A percentile compares a stretch with the other conserved stretches of the same genome.
Evolutionary conservation across 2,888 invertebrate genomes (phyloP).

Genomic region (Drosophila paramelanica): DNA sequence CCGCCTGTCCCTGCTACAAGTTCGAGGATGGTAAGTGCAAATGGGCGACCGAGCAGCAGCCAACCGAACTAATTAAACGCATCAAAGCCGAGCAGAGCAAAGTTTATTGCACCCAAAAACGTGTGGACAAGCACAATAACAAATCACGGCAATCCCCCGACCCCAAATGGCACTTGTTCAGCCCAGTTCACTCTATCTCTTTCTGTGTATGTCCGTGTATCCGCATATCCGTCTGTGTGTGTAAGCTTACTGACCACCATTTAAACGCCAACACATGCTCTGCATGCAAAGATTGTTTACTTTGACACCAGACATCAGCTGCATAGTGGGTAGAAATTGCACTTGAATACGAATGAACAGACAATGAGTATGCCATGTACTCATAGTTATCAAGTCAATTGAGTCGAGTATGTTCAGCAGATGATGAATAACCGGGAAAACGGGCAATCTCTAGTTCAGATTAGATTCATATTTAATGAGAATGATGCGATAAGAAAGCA

Average conservation of each 20-base stretch:
- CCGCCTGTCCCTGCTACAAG: conserved; percentile 95
- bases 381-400: conserved; percentile 8
- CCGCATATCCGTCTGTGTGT: not conserved
- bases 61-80: conserved; percentile 59
- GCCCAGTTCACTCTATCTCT: not conserved
- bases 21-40: conserved; percentile 91
- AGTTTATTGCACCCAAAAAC: conserved; percentile 64
- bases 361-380: conserved; percentile 2
- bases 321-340: conserved; percentile 9
- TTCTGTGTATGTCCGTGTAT: not conserved
- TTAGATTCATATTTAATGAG: not conserved
- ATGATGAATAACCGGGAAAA: not conserved
- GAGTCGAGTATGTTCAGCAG: not conserved
- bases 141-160: conserved; percentile 27
- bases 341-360: conserved; percentile 20
- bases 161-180: not conserved
- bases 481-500: too few relatives aligned
- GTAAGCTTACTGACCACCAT: conserved; percentile 42
- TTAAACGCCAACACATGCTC: conserved; percentile 50
- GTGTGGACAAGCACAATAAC: conserved; percentile 57
- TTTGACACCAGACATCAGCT: conserved; percentile 41
- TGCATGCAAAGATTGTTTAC: conserved; percentile 57
- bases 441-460: not conserved
- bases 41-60: conserved; percentile 27
- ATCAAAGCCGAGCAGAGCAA: conserved; percentile 53